Evolutionary conservation across 2,113 vertebrate genomes (phyloP).

Genomic region (Deroptyus accipitrinus): DNA sequence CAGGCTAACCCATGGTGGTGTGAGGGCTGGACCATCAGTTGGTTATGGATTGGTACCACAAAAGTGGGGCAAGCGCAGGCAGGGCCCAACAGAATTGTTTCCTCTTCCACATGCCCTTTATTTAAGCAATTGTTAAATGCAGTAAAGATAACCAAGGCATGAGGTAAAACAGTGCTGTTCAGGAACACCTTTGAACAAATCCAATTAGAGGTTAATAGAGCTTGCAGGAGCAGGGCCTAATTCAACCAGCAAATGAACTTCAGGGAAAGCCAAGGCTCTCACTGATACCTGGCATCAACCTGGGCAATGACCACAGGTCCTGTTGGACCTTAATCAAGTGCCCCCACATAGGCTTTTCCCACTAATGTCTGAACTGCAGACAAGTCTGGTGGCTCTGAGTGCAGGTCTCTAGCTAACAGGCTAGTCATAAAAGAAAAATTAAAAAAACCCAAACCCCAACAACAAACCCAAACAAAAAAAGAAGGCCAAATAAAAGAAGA

Average conservation of each 20-base stretch:
- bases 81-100: not conserved
- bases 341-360: not conserved
- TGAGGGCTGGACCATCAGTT: accelerated
- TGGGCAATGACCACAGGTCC: not conserved
- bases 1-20: not conserved
- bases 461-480: not conserved
- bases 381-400: not conserved
- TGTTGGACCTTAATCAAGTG: not conserved
- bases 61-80: not conserved
- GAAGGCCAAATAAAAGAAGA: not conserved
- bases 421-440: not conserved
- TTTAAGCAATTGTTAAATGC: not conserved
- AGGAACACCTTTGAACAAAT: not conserved
- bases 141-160: not conserved
- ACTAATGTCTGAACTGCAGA: not conserved
- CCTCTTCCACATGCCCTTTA: not conserved
- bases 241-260: not conserved
- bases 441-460: not conserved
- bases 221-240: not conserved
- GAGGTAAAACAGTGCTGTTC: not conserved
- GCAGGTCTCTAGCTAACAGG: not conserved
- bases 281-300: not conserved
- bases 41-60: not conserved
- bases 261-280: not conserved
- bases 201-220: not conserved